These are phyloP conservation scores for Patiria pectinifera DNA, from an alignment of 53 echinoderm and acorn worm genomes.

Conservation along the genomic window DNA sequence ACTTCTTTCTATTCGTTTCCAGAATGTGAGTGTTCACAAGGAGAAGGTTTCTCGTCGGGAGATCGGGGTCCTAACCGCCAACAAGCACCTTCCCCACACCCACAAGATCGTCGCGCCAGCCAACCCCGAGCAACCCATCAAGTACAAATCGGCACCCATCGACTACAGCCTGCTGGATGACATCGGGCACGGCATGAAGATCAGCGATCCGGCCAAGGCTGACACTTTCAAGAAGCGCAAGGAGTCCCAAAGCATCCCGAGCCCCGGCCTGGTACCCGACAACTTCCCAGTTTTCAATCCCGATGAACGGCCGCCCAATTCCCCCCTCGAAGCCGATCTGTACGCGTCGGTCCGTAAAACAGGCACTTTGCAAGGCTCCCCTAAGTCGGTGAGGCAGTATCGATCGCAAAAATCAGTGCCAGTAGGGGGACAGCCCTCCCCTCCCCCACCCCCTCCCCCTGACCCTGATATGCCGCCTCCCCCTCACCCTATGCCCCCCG, in stretches of 20 bases:
- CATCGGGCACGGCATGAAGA: conserved; percentile 79
- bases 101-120: conserved; percentile 93
- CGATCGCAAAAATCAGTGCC: conserved; percentile 13
- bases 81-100: conserved; percentile 87
- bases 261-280: conserved; percentile 56
- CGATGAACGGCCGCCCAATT: conserved; percentile 18
- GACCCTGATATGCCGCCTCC: background rate
- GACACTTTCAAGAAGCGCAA: conserved; percentile 53
- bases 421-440: conserved; percentile 19
- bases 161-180: conserved; percentile 84
- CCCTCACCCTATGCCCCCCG: conserved; percentile 22
- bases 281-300: conserved; percentile 72
- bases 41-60: conserved; percentile 97
- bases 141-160: conserved; percentile 86
- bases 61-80: conserved; percentile 94
- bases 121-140: conserved; percentile 88
- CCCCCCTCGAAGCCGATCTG: conserved; percentile 13
- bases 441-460: conserved; percentile 46
- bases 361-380: background rate
- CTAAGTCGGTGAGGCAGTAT: conserved; percentile 1
- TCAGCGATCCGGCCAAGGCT: conserved; percentile 43
- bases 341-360: conserved; percentile 24
- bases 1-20: background rate
- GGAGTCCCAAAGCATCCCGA: conserved; percentile 70
- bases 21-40: conserved; percentile 96